Evolutionary conservation across 2,888 invertebrate species (phyloP).

Genomic region (Agonopterix alstromeriana): DNA sequence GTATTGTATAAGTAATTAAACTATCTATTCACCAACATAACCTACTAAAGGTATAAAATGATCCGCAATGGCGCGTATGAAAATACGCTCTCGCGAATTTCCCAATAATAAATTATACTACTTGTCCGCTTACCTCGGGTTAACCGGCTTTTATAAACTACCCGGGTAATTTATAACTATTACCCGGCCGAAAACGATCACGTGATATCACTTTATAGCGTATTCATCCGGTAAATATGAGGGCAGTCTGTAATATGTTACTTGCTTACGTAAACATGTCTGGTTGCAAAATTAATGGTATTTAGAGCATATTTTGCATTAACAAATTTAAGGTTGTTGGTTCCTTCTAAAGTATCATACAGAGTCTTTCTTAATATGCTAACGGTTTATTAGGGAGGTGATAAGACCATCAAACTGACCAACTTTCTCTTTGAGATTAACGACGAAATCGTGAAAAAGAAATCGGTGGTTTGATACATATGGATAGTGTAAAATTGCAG

Average conservation of each 20-base stretch:
- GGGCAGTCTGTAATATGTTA: conserved; percentile 54
- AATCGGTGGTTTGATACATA: too few relatives aligned
- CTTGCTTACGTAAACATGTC: conserved; percentile 32
- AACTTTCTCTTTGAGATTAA: too few relatives aligned
- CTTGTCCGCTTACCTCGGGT: conserved; percentile 75
- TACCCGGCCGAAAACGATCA: conserved; percentile 72
- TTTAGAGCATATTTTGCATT: too few relatives aligned
- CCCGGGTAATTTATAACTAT: conserved; percentile 76
- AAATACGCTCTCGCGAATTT: conserved; percentile 67
- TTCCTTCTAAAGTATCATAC: too few relatives aligned
- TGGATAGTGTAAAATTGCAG: too few relatives aligned
- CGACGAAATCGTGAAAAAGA: too few relatives aligned
- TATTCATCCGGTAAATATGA: conserved; percentile 71
- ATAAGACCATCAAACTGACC: too few relatives aligned
- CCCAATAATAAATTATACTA: conserved; percentile 73
- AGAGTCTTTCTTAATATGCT: too few relatives aligned
- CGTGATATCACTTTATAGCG: conserved; percentile 75
- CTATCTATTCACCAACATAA: too few relatives aligned
- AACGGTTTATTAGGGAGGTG: too few relatives aligned
- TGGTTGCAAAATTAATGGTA: conserved; percentile 8
- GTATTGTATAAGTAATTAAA: too few relatives aligned
- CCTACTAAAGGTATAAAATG: conserved; percentile 26
- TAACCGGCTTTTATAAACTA: conserved; percentile 77
- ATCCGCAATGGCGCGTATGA: conserved; percentile 52
- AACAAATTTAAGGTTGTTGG: too few relatives aligned